phyloP scores from a whole-genome alignment of 1,140 invertebrate genomes.

The Bombus huntii region DNA sequence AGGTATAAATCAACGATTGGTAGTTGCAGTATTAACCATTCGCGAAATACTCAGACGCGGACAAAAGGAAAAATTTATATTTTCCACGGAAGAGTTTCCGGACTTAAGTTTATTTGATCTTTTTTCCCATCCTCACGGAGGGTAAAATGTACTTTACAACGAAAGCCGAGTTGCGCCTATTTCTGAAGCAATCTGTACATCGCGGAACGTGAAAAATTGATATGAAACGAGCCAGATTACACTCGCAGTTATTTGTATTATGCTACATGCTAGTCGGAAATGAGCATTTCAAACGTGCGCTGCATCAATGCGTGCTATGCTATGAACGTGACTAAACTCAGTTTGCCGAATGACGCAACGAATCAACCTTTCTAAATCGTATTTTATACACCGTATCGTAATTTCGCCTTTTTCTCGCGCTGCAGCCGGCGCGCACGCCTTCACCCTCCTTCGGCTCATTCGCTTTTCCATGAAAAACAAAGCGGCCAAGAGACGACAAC shows the following conservation, averaged over 20 bases:
- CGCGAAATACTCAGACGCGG: too few species aligned
- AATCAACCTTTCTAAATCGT: conserved; percentile 17
- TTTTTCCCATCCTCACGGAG: too few species aligned
- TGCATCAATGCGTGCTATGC: neutral
- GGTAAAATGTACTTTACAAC: too few species aligned
- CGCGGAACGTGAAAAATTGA: neutral
- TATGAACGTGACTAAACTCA: conserved; percentile 32
- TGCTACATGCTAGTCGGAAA: neutral
- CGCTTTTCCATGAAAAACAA: neutral
- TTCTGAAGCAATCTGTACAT: too few species aligned
- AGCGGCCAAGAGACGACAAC: neutral
- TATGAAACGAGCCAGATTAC: conserved; percentile 1
- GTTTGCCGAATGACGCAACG: neutral
- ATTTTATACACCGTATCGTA: neutral
- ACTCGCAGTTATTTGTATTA: neutral
- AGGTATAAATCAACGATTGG: too few species aligned
- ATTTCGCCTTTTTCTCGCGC: neutral
- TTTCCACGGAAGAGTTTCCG: too few species aligned
- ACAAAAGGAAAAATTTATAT: too few species aligned
- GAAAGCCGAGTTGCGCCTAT: too few species aligned
- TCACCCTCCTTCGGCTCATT: neutral
- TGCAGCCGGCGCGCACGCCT: too few species aligned
- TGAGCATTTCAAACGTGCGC: neutral
- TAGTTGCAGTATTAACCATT: too few species aligned
- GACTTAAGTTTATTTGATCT: too few species aligned